Evolutionary conservation across 2,113 vertebrate species (phyloP), one percentile per base, ranked within the genome.

Genomic region (Lepus timidus): DNA sequence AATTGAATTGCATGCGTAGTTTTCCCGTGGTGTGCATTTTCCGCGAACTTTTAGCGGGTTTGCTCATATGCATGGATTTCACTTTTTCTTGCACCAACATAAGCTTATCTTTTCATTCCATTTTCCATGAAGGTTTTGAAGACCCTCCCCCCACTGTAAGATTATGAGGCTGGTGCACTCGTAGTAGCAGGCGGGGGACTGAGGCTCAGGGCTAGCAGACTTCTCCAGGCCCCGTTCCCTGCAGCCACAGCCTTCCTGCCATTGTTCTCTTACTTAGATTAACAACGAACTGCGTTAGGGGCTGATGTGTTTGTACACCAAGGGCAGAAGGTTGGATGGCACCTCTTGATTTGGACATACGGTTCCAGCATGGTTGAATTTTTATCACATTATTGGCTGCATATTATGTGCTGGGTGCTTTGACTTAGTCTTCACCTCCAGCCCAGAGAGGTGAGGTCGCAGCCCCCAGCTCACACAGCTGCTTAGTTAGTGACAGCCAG

Each of bases 131-230:
- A 58, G 14, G 44, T 16, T 58, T 58, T 58, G 55, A 58, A 58
- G 55, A 14, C 55, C 55, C 55, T 44, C 55, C 6, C 55, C 19
- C 55, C 55, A 58, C 55, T 19, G 7, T 44, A 44, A 44, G 44
- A 44, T 9, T 44, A 44, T 44, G 44, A 44, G 44, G 44, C 44
- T 44, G 44, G 44, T 44, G 6, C 44, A 44, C 19, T 29, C 1
- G 2, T 36, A 10, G 74, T 78, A 76, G 64, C 36, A 29, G n/a
- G 6, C 82, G 52, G 79, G n/a, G 84, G 96, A 86, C 61, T 65
- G 88, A 96, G 90, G 74, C 91, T 97, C 64, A 29, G 65, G 51
- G 51, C 86, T 91, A 76, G 52, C 19, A 67, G 0, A 61, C 4
- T 68, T 82, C 19, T 79, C 17, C 5, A 65, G 25, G 31, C 10